Base-by-base conservation (phyloP, 1,140 invertebrate species). In the Zaprionus africanus region DNA sequence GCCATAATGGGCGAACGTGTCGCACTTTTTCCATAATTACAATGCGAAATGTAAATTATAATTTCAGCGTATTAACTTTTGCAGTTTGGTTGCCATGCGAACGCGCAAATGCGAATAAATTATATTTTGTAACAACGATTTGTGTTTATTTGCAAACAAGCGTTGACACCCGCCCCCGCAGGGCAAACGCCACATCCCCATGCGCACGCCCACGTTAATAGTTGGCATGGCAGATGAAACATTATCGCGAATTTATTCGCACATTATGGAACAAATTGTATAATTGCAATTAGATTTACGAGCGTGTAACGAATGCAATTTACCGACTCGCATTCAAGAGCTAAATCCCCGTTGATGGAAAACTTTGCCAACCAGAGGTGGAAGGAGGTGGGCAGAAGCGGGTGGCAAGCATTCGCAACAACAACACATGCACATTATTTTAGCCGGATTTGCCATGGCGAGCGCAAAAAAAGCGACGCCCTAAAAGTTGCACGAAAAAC, bases 231-330 rank as follows among this genome's bases (percentile, higher is more conserved):
- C 58, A 49, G 19, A 78, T 60, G 49, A 68, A 51, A 76, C 64
- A 88, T 83, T 88, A 81, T 87, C 60, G 62, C 62, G 68, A 81
- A 88, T 87, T 88, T 87, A 81, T 67, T 76, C 56, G 64, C 65
- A 75, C 70, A 87, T 81, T 87, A 81, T 88, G 79, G 60, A 81
- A 78, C 81, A 87, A 87, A 87, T 87, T 87, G 83, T 65, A 86
- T 88, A 88, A 88, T 90, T 90, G 84, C 81, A 90, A 90, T 90
- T 90, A 90, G 85, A 88, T 90, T 88, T 81, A 78, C 65, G 65
- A 61, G 49, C 54, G 31, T 78, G 68, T 67, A 38, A 59, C 57
- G 79, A 82, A 75, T 80, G 77, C 77, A 75, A 78, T 88, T 67
- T 62, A 80, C 65, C 56, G 60, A 70, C 41, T 34, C 54, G 5